Evolutionary conservation across 2,888 invertebrate species (phyloP), one percentile per base, ranked within the genome.

Genomic region (Apoderus coryli): DNA sequence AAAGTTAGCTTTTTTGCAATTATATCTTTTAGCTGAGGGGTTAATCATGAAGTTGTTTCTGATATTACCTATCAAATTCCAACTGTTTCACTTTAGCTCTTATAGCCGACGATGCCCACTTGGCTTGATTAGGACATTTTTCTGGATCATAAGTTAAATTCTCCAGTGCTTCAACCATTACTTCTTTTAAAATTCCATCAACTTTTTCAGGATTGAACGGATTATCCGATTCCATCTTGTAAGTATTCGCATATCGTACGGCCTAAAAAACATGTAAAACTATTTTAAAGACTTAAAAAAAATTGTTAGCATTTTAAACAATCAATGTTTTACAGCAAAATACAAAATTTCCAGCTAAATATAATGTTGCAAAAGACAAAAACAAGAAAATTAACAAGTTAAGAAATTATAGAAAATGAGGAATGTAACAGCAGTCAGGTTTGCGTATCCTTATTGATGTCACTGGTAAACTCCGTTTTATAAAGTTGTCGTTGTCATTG

Each of bases 191-290:
- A 30, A 75, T 64, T 46, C 62, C 65, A 43, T 69, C 59, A 3
- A 76, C 71, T 29, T 59, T 60, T 45, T 76, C 73, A 6, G 57
- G 52, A 43, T 67, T 67, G 48, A 78, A 78, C 2, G 64, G 66
- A 41, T 67, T 70, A 33, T 65, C 64, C 1, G 78, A 60, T 34
- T 72, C 66, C 22, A 78, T 49, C 43, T 69, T 69, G 48, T 72
- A 78, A 1, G 71, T 70, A 31, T 78, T 77, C 52, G 70, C 67
- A 47, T 64, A 72, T 32, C 52, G 57, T 10, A 52, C 40, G 14
- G 38, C 31, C 63, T 64, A 31, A 29, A 46, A 44, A 23, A 22
- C 24, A 15, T 28, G 19, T 12, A 38, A n/a, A 19, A 6, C 19
- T n/a, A 19, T 7, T 19, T 19, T 7, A 19, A 19, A 19, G 6